phyloP scores from a whole-genome alignment of 2,888 invertebrate species.

The Xanthia icteritia region DNA sequence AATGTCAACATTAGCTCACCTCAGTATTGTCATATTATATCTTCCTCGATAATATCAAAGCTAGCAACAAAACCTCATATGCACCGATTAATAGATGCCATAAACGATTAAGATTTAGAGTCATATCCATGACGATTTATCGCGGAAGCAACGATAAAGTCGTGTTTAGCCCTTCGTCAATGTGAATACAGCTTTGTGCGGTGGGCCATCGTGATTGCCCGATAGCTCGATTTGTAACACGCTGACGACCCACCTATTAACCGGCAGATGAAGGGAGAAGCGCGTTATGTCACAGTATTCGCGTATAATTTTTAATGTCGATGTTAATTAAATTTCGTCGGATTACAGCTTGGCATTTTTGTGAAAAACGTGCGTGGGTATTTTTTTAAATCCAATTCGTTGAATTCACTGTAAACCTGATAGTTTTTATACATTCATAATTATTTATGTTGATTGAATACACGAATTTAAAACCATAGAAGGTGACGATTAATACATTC shows the following conservation, averaged over 20 bases:
- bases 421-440: background rate
- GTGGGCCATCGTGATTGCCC: slow-evolving; percentile 58
- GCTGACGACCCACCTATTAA: slow-evolving; percentile 62
- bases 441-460: background rate
- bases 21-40: too few relatives aligned
- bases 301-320: slow-evolving; percentile 28
- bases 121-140: slow-evolving; percentile 9
- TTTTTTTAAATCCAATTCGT: background rate
- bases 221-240: slow-evolving; percentile 68
- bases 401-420: background rate
- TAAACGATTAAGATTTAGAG: slow-evolving; percentile 31
- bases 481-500: background rate
- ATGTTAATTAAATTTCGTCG: slow-evolving; percentile 33
- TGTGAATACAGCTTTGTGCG: slow-evolving; percentile 49
- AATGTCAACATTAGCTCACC: background rate
- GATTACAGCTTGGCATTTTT: background rate
- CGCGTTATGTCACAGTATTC: slow-evolving; percentile 21
- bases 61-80: slow-evolving; percentile 38
- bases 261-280: slow-evolving; percentile 39
- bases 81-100: slow-evolving; percentile 27
- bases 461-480: background rate
- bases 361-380: background rate
- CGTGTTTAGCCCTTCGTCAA: background rate
- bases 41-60: background rate
- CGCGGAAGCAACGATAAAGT: slow-evolving; percentile 28